Base-by-base conservation (phyloP, 1,140 invertebrate species). In the Drosophila triauraria region DNA sequence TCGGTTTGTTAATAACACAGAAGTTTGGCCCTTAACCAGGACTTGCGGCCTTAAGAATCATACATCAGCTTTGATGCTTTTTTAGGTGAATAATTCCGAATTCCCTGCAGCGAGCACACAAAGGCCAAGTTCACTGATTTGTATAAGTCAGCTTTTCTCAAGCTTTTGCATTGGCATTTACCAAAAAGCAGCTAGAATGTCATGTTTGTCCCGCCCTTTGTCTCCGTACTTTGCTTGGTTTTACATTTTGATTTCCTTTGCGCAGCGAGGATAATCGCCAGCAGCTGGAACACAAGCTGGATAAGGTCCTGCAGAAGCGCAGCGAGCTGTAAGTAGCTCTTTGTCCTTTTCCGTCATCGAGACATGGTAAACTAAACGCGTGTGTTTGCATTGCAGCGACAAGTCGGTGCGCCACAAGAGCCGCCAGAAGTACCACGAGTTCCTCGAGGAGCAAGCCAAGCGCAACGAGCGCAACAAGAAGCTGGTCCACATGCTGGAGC, bases 401-500 rank as follows among this genome's bases (percentile, higher is more conserved):
- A 92, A 92, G 58, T 63, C 78, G 23, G 74, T 81, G 44, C 93
- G 94, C 63, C 94, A 94, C 69, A 94, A 93, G 76, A 90, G 95
- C 20, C 92, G 94, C 59, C 92, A 94, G 51, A 94, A 94, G 78
- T 95, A 95, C 78, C 94, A 95, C 50, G 93, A 94, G 32, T 95
- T 95, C 87, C 83, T 95, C 54, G 95, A 95, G 68, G 94, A 95
- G 80, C 94, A 95, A 74, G 91, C 91, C 50, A 85, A 92, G 17
- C 93, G 95, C 57, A 94, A 95, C 63, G 94, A 95, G 75, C 93
- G 95, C 23, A 95, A 95, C 87, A 93, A 94, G 63, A 93, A 94
- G 78, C 93, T 95, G 48, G 92, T 95, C 17, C 92, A 93, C 44
- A 93, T 93, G 58, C 87, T 95, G 61, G 94, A 95, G 75, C 93